Evolutionary conservation across 2,888 invertebrate genomes (phyloP), one percentile per base, ranked within the genome.

Genomic region (Epirrita christyi): DNA sequence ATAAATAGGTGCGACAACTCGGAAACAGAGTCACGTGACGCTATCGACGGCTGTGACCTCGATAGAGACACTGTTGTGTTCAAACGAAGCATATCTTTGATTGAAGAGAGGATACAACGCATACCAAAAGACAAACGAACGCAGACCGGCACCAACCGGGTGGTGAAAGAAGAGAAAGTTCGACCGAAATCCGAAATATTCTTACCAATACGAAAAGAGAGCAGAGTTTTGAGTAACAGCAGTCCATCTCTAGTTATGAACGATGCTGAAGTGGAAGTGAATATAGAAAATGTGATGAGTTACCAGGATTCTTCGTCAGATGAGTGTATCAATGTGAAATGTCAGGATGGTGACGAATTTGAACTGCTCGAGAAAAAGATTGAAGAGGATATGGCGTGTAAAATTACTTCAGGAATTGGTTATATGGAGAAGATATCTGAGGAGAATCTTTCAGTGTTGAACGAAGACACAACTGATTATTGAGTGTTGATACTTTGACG

Each of bases 241-340:
- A 89, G 80, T 51, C 91, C 91, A 0, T 84, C 89, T 0, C 52
- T 91, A 0, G 59, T 68, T 0, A 76, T 71, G 29, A 76, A 71
- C 37, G 76, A 66, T 1, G 65, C 44, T 11, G 86, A 85, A 28
- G 80, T 90, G 0, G 87, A 91, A 61, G 74, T 92, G 0, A 92
- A 92, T 43, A 88, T 92, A 4, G 91, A 91, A 47, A 87, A 81
- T 58, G 85, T 84, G 2, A 72, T 89, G 75, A 69, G 83, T 55
- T 91, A 91, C 69, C 88, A 90, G 54, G 91, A 92, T 55, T 91
- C 91, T 0, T 91, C 91, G 0, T 89, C 90, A 0, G 91, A 92
- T 32, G 91, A 92, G 57, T 88, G 88, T 61, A 44, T 59, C 32
- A 46, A 49, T 38, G 61, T 87, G 48, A 84, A 80, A 57, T 85